Base-by-base conservation (phyloP, 2,113 vertebrate genomes). In the Burhinus bistriatus region DNA sequence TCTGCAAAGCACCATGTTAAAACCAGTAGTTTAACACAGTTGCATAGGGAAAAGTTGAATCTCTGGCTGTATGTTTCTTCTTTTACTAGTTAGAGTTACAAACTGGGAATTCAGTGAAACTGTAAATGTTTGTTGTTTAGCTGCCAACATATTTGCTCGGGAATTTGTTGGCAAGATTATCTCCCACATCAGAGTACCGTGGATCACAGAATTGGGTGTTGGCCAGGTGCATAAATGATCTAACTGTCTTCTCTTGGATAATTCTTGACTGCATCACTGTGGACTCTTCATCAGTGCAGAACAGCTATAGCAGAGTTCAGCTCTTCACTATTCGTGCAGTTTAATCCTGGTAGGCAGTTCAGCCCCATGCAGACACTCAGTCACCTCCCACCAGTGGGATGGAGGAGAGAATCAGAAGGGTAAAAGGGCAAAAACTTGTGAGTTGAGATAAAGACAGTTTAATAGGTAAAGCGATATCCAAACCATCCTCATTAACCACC, bases 121-220 rank as follows among this genome's bases (percentile, higher is more conserved):
- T 54, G 49, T 51, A 90, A 80, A 62, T 76, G 29, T 85, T 88
- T 95, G 32, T 32, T 92, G 62, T 82, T 88, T 44, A 73, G 36
- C 65, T 91, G 51, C 68, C 72, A 90, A 73, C 1, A 2, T 65
- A 73, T 54, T 77, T 93, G 30, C 27, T 73, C 1, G 3, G 34
- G 76, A 95, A 90, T 90, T 90, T 61, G 11, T 81, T 95, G 86
- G 51, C 64, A 81, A 70, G 49, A 30, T 70, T 66, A 45, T 70
- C 7, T 83, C 36, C 42, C 17, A 19, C 22, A 17, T 61, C 38
- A 80, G 40, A 88, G 58, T 73, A 65, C 19, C 34, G 40, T 10
- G 27, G 45, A 62, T 89, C 42, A 86, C 54, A 73, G n/a, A 86
- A 62, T 1, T 77, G 30, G 6, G 47, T 26, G n/a, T 57, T 68